Evolutionary conservation across 2,113 vertebrate species (phyloP), one percentile per base, ranked within the genome.

Genomic region (Cyprinodon brontotheroides): DNA sequence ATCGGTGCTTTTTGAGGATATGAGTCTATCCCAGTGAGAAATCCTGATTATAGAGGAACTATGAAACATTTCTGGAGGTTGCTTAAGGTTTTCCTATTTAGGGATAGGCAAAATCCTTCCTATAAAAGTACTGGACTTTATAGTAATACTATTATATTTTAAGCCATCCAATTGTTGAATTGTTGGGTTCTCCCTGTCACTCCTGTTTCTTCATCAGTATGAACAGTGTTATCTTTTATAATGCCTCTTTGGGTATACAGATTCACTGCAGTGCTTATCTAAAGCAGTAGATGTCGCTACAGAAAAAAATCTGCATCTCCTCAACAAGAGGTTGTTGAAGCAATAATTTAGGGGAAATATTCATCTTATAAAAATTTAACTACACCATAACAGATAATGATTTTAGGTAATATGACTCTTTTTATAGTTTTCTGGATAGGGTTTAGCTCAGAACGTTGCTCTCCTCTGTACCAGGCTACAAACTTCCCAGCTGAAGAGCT

Each of bases 71-170:
- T 15, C 11, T 48, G 47, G 15, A 14, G 13, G 47, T 53, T 72
- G 72, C 77, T 78, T 62, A 64, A 86, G 86, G 82, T 90, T 86
- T 82, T 77, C 71, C 65, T 87, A 79, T 88, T 85, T 80, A 87
- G 75, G 1, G 43, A 45, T 10, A 11, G 43, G 11, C 43, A 10
- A 45, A 11, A 10, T 45, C 43, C 43, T 11, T 10, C 9, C 9
- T 45, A 45, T 11, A 45, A 45, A 45, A 45, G 8, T n/a, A n/a
- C 50, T 57, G 9, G 50, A 17, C 5, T 6, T 7, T 45, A 45
- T 53, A 53, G 50, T n/a, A n/a, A 57, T 57, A n/a, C 2, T n/a
- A 13, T 53, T 7, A 57, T 57, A 57, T 57, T 57, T 57, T n/a
- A 53, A 17, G 50, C 15, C 6, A 53, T 53, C 17, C 14, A 53